These are phyloP conservation scores for Chaetura pelagica DNA, from an alignment of 2,113 vertebrate species.

Conservation along the genomic window DNA sequence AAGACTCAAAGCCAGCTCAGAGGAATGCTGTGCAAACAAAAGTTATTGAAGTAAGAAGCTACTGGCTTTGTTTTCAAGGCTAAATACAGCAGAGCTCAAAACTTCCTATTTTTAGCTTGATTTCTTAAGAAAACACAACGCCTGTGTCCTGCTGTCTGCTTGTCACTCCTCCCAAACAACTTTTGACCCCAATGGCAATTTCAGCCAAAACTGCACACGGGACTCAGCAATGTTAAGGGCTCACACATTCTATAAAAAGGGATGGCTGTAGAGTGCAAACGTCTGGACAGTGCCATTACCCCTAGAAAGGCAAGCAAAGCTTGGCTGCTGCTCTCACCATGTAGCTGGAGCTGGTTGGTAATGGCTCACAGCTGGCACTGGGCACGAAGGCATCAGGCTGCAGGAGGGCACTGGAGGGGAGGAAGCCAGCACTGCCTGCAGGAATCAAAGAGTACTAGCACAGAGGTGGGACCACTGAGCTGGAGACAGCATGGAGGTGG, in stretches of 20 bases:
- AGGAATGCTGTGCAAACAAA: not conserved
- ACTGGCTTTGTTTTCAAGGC: not conserved
- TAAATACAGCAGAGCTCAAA: not conserved
- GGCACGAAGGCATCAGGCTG: not conserved
- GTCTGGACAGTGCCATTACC: not conserved
- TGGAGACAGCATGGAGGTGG: fast-evolving
- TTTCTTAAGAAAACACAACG: not conserved
- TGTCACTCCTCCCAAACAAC: not conserved
- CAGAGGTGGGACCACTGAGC: not conserved
- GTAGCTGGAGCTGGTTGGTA: not conserved
- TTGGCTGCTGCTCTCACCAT: not conserved
- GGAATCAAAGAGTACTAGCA: not conserved
- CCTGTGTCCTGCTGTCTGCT: not conserved
- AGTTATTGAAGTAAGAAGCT: not conserved
- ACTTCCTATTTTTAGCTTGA: not conserved
- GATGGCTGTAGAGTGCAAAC: not conserved
- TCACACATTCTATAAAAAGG: not conserved
- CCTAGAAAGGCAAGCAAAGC: not conserved
- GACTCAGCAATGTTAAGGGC: not conserved
- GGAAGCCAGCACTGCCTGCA: not conserved
- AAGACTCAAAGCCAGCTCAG: not conserved
- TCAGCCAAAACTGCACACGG: not conserved
- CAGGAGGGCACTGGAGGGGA: not conserved
- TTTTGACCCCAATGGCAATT: not conserved
- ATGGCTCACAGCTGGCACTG: not conserved